Percentiles rank a stretch among this genome's conserved stretches.
Conservation (phyloP, 2,888 invertebrate genomes). For the Nasonia oneida region DNA sequence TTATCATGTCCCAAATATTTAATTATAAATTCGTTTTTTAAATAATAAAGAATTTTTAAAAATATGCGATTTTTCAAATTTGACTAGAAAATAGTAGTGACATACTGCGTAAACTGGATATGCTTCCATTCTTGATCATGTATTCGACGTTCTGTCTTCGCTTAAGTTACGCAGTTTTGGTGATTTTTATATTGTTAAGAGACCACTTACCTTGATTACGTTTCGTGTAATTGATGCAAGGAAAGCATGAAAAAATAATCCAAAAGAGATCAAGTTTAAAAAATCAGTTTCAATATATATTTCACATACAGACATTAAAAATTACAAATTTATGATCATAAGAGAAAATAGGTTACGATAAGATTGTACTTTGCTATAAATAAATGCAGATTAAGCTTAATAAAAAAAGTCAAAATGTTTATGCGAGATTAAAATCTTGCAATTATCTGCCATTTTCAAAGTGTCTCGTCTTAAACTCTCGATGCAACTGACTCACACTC, state of each 20-base stretch:
- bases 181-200: background rate
- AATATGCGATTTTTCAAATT: background rate
- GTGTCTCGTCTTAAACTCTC: background rate
- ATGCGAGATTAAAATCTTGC: background rate
- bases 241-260: background rate
- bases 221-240: background rate
- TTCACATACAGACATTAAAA: conserved; percentile 45
- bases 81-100: background rate
- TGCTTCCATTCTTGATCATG: background rate
- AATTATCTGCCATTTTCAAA: background rate
- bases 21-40: conserved; percentile 28
- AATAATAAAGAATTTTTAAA: conserved; percentile 30
- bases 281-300: conserved; percentile 48
- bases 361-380: conserved; percentile 52
- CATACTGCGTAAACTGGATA: background rate
- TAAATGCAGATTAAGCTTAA: conserved; percentile 45
- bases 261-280: conserved; percentile 26
- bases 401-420: conserved; percentile 8
- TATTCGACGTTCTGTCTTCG: background rate
- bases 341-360: conserved; percentile 17
- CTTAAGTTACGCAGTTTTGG: no score
- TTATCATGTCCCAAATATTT: background rate
- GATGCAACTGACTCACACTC: conserved; percentile 9
- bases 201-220: background rate
- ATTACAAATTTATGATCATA: conserved; percentile 26